These are phyloP conservation scores for Drosophila longiperda DNA, from an alignment of 2,888 invertebrate species.

Conservation along the genomic window DNA sequence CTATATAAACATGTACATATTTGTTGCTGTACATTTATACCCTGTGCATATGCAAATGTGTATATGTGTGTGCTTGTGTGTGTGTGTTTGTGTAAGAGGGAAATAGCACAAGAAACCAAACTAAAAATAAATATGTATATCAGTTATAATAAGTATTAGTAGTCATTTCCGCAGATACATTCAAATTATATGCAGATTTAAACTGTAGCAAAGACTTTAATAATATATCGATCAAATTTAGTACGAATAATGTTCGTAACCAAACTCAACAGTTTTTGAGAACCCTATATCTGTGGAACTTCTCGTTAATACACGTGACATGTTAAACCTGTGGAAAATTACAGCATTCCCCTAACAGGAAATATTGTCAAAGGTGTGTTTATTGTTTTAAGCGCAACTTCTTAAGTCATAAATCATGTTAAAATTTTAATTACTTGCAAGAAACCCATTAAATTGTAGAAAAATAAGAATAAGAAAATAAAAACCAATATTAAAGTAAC, in stretches of 20 bases:
- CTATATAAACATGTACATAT: not conserved
- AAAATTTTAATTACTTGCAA: not conserved
- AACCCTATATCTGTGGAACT: not conserved
- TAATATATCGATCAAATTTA: not conserved
- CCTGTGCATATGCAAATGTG: constrained; percentile 16
- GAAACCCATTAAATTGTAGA: not conserved
- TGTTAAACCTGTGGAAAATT: too few relatives aligned
- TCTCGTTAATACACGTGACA: not conserved
- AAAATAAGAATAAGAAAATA: not conserved
- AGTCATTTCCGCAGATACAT: not conserved
- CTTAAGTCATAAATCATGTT: not conserved
- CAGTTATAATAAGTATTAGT: not conserved
- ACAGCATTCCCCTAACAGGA: not conserved
- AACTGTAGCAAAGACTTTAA: not conserved
- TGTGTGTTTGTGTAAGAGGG: not conserved
- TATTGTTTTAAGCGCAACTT: too few relatives aligned
- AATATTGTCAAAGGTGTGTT: not conserved
- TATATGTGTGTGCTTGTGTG: not conserved
- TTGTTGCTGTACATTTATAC: constrained; percentile 19
- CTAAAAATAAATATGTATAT: not conserved
- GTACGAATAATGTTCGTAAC: not conserved
- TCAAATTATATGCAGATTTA: not conserved
- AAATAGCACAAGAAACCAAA: not conserved
- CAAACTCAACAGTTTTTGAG: not conserved
- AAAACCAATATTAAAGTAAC: not conserved